Evolutionary conservation across 2,888 invertebrate species (phyloP).

Genomic region (Cynaeus angustus): DNA sequence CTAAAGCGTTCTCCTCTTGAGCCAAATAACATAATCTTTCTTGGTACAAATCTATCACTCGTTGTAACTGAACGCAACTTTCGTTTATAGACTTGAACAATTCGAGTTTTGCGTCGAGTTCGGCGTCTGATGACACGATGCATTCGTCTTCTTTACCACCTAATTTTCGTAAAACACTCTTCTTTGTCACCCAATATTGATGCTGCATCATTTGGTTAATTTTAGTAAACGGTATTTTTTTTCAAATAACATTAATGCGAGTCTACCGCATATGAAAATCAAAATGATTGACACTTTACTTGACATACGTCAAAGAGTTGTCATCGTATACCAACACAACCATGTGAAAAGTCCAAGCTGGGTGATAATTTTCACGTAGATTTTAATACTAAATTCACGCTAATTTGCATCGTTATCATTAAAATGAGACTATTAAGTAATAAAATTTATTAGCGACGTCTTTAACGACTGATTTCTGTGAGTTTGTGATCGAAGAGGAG

Average conservation of each 20-base stretch:
- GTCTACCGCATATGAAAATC: conserved; percentile 18
- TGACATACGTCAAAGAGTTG: conserved; percentile 28
- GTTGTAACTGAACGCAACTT: conserved; percentile 89
- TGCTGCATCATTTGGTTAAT: conserved; percentile 81
- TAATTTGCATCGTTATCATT: no score
- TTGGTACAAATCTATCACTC: conserved; percentile 94
- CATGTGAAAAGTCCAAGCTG: neutral
- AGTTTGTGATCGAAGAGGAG: neutral
- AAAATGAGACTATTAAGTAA: no score
- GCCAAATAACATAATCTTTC: conserved; percentile 93
- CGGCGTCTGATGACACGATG: conserved; percentile 96
- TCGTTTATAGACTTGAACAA: conserved; percentile 93
- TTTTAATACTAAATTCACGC: neutral
- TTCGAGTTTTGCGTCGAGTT: conserved; percentile 96
- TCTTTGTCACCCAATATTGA: conserved; percentile 99
- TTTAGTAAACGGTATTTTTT: conserved; percentile 26
- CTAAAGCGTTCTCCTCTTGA: conserved; percentile 94
- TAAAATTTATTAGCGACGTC: no score
- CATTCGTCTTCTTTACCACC: conserved; percentile 98
- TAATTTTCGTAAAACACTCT: conserved; percentile 92
- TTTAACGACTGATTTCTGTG: neutral
- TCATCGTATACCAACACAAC: neutral
- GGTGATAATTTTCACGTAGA: neutral
- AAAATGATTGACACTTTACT: conserved; percentile 28
- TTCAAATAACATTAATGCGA: conserved; percentile 32